Conservation (phyloP, 2,113 vertebrate species). For the Dascyllus trimaculatus region DNA sequence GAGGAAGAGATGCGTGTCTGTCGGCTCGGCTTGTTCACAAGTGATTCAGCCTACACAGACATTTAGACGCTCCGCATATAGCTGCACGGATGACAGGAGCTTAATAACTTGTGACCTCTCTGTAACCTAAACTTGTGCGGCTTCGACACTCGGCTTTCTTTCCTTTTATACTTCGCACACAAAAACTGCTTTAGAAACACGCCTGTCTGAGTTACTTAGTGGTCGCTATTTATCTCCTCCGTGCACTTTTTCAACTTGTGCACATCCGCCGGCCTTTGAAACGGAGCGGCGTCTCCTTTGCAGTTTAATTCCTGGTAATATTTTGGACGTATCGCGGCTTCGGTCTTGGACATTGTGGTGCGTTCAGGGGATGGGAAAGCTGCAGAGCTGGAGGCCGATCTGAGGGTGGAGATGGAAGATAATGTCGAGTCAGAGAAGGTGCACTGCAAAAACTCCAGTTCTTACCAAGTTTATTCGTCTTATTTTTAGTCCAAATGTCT, state of each 20-base stretch:
- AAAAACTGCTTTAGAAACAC: conserved; percentile 5
- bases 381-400: too few relatives aligned
- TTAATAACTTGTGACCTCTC: conserved; percentile 40
- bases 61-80: conserved; percentile 13
- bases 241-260: background rate
- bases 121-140: background rate
- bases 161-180: conserved; percentile 1
- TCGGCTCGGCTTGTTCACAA: conserved; percentile 11
- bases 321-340: too few relatives aligned
- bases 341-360: too few relatives aligned
- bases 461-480: too few relatives aligned
- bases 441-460: too few relatives aligned
- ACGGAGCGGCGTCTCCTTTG: background rate
- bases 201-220: background rate
- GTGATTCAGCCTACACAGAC: conserved; percentile 24
- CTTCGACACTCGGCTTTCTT: conserved; percentile 6
- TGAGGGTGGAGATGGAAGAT: too few relatives aligned
- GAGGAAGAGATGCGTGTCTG: conserved; percentile 28
- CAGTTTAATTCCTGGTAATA: too few relatives aligned
- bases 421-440: too few relatives aligned
- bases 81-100: background rate
- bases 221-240: background rate
- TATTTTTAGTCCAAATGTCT: too few relatives aligned
- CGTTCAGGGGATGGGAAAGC: too few relatives aligned
- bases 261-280: background rate